phyloP scores from a whole-genome alignment of 2,797 vertebrate genomes.

The Gymnothorax reevesii region DNA sequence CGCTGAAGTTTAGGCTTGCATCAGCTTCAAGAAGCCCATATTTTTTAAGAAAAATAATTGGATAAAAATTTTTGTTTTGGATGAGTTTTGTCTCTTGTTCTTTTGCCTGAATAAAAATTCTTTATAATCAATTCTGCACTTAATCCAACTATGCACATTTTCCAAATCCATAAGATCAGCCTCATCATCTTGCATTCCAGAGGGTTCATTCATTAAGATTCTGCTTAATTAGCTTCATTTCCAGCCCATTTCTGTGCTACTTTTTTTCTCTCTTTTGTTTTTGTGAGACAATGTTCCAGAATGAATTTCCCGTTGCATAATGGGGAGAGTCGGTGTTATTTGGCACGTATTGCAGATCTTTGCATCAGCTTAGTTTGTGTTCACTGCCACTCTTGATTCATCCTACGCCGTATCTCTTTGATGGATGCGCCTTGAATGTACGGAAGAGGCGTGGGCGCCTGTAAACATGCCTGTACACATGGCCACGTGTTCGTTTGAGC shows the following conservation, averaged over 20 bases:
- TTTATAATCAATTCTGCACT: not conserved
- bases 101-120: not conserved
- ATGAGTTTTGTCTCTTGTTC: not conserved
- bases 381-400: not conserved
- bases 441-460: not conserved
- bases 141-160: not conserved
- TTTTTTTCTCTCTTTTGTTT: not conserved
- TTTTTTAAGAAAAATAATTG: not conserved
- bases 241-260: not conserved
- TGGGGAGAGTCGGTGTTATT: not conserved
- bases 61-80: not conserved
- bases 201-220: not conserved
- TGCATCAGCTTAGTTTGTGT: conserved; percentile 6
- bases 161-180: not conserved
- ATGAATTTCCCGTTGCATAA: not conserved
- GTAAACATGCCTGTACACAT: not conserved
- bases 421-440: not conserved
- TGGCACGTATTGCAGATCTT: not conserved
- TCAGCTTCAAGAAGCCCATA: not conserved
- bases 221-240: conserved; percentile 2
- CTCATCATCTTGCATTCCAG: not conserved
- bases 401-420: not conserved
- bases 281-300: not conserved
- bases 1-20: not conserved
- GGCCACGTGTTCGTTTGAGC: not conserved